Evolutionary conservation across 2,797 vertebrate genomes (phyloP), one percentile per base, ranked within the genome.

Genomic region (Huso huso): DNA sequence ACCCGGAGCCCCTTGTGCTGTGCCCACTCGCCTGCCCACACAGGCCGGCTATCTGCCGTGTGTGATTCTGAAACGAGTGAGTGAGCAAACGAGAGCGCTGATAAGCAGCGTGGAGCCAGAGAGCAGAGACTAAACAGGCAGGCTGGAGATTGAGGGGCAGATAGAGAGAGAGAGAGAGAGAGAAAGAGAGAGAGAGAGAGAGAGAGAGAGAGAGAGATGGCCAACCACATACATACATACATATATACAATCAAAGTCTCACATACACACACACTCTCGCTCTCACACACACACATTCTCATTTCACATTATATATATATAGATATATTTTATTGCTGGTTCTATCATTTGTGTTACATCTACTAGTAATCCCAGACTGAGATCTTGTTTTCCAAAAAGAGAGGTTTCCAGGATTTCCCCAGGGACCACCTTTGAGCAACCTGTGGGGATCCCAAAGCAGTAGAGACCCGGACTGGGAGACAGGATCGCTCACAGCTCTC

Each of bases 61-160:
- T 57, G 58, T 65, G 57, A 69, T 77, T 78, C 71, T 82, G 60
- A 37, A 37, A 37, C 81, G 83, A 85, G 78, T 85, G 80, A 73
- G 78, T 81, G 84, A 83, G 81, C 75, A 82, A 84, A 74, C 73
- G 78, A 84, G 82, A 82, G 61, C 82, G 69, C 73, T 84, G 87
- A 89, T 90, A 87, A 89, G 86, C 83, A 78, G 63, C 2, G 68
- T 85, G 87, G 86, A 90, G 87, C 88, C 89, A 89, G 87, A 86
- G 86, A 13, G 81, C 78, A 86, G 83, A 82, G 84, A 82, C 80
- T 49, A 68, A 71, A 60, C 69, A 71, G 70, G 67, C 71, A 67
- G 71, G 69, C 83, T 82, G 77, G 78, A 82, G 89, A 90, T 90
- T 85, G 82, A 82, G 79, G 80, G 73, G 13, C 75, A 81, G 87